These are phyloP conservation scores for Grammomys dolichurus DNA, from an alignment of 2,113 vertebrate genomes.

Conservation along the genomic window DNA sequence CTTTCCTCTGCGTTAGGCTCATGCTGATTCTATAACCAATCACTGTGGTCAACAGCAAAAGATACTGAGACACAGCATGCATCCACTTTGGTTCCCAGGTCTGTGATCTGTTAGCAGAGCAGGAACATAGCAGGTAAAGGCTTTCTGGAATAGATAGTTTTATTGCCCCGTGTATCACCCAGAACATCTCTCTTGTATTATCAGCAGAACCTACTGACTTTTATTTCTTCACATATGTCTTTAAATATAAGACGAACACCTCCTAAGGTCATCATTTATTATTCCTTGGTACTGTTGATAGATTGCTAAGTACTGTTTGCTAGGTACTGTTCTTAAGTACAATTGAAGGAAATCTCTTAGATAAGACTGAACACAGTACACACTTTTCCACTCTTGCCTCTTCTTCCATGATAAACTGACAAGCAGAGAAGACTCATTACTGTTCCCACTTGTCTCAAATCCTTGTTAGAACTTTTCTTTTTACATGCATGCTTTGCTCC, in stretches of 20 bases:
- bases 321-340: not conserved
- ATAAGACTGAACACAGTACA: not conserved
- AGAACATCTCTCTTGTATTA: not conserved
- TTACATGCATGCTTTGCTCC: not conserved
- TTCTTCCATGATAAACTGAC: not conserved
- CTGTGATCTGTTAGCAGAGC: not conserved
- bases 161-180: rapidly evolving
- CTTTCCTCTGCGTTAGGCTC: not conserved
- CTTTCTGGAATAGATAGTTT: not conserved
- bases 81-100: not conserved
- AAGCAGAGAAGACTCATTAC: not conserved
- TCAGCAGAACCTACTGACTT: not conserved
- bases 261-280: not conserved
- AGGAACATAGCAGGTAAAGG: not conserved
- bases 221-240: not conserved
- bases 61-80: not conserved
- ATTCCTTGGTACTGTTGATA: not conserved
- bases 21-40: not conserved
- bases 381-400: not conserved
- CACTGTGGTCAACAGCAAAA: not conserved
- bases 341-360: not conserved
- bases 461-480: not conserved
- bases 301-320: no score
- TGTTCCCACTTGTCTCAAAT: not conserved
- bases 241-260: not conserved